Percentiles rank a stretch among this genome's conserved stretches.
These are phyloP conservation scores for Drepanosiphum platanoidis DNA, from an alignment of 2,888 invertebrate species.

Conservation along the genomic window DNA sequence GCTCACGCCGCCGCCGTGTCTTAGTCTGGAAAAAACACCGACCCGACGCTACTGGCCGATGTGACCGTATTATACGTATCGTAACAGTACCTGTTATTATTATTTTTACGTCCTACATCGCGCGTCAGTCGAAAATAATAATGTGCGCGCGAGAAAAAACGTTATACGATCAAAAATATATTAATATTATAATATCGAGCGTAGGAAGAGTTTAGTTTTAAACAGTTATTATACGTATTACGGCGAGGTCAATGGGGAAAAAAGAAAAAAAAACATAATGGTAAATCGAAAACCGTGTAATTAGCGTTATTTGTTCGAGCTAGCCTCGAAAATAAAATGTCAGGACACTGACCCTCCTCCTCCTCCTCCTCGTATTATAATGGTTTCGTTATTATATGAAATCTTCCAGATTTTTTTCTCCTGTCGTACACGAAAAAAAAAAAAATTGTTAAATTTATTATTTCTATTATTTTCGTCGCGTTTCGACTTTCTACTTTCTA, in stretches of 20 bases:
- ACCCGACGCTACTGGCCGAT: no score
- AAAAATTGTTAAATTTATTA: no score
- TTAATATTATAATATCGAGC: neutral
- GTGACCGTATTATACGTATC: no score
- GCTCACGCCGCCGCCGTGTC: no score
- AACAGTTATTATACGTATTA: neutral
- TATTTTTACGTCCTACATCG: neutral
- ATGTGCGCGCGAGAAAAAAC: neutral
- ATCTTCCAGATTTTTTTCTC: neutral
- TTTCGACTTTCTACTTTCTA: no score
- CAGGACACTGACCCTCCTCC: neutral
- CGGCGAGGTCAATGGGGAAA: neutral
- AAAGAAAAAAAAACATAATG: neutral
- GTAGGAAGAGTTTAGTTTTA: neutral
- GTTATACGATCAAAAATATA: neutral
- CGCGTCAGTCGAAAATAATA: neutral
- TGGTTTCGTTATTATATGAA: neutral
- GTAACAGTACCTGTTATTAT: no score
- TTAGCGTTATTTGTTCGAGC: slow-evolving; percentile 8
- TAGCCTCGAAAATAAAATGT: slow-evolving; percentile 1
- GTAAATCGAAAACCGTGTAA: slow-evolving; percentile 28
- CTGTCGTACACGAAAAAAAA: no score
- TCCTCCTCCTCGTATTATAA: neutral
- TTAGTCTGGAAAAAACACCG: no score
- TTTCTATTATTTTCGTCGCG: neutral